A percentile compares a stretch with the other conserved stretches of the same genome.
These are phyloP conservation scores for Hydrozoanthus gracilis DNA, from an alignment of 92 coral and sea anemone species.

Conservation along the genomic window DNA sequence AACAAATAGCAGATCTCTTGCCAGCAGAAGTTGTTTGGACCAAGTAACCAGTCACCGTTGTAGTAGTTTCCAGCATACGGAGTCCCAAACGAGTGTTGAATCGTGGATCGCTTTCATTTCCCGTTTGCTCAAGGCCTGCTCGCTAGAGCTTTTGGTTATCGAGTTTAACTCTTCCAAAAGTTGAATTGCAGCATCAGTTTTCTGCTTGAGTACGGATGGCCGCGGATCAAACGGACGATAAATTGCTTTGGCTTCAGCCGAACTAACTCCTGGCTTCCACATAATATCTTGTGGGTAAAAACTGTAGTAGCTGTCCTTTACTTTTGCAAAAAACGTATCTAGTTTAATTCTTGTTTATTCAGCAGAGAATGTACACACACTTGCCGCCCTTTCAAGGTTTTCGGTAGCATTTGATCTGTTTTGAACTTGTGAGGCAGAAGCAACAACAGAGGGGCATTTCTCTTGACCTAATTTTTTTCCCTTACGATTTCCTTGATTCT, in stretches of 20 bases:
- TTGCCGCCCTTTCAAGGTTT: conserved; percentile 24
- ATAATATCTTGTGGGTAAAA: conserved; percentile 49
- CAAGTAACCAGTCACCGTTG: conserved; percentile 93
- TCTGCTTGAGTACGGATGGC: conserved; percentile 70
- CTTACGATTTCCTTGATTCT: neutral
- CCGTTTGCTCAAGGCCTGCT: conserved; percentile 51
- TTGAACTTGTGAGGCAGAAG: neutral
- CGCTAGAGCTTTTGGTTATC: conserved; percentile 49
- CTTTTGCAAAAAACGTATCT: conserved; percentile 60
- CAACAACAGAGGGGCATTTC: neutral
- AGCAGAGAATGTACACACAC: conserved; percentile 52
- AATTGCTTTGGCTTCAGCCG: conserved; percentile 52
- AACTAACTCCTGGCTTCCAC: conserved; percentile 32
- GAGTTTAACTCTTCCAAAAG: conserved; percentile 54
- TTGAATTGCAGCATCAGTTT: conserved; percentile 70
- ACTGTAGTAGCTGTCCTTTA: conserved; percentile 47
- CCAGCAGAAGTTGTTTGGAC: conserved; percentile 86
- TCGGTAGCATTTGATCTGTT: conserved; percentile 24
- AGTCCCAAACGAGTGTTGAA: conserved; percentile 64
- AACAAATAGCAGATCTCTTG: conserved; percentile 73
- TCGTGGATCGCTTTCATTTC: conserved; percentile 69
- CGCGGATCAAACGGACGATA: conserved; percentile 73
- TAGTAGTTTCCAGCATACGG: conserved; percentile 85
- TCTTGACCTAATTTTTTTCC: neutral
- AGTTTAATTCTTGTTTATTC: conserved; percentile 64